Evolutionary conservation across 2,888 invertebrate genomes (phyloP), one percentile per base, ranked within the genome.

Genomic region (Sicus ferrugineus): DNA sequence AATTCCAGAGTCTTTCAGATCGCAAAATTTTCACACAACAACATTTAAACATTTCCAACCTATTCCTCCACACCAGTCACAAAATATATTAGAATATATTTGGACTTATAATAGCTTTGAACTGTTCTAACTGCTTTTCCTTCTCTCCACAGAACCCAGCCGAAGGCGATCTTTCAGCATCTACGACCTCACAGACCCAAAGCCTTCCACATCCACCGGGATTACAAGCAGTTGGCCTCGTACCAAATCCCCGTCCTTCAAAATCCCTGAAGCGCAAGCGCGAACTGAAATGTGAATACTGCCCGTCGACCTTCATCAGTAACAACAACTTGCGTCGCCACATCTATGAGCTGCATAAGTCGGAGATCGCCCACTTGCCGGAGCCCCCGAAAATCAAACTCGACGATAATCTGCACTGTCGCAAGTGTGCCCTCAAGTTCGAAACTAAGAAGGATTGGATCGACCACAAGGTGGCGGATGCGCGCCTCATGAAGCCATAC

Each of bases 231-330:
- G 81, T 82, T 77, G 81, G 81, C 14, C 76, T 82, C 75, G 78
- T 81, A 79, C 82, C 81, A 73, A 81, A 80, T 62, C 81, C 80
- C 30, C 77, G 75, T 28, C 74, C 74, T 42, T 73, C 68, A 75
- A 80, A 75, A 56, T 77, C 79, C 72, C 75, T 78, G 78, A 83
- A 84, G 75, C 83, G 84, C 70, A 83, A 81, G 73, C 81, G 83
- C 75, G 83, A 83, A 77, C 77, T 84, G 48, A 82, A 83, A 69
- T 86, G 86, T 71, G 83, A 84, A 54, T 85, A 84, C 71, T 86
- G 86, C 75, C 80, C 82, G 66, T 83, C 84, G 66, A 83, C 83
- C 34, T 86, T 86, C 76, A 83, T 84, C n/a, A 85, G 83, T 73
- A 81, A 83, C 71, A 85, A 84, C 72, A 85, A 85, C 71, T 78